A percentile compares a stretch with the other conserved stretches of the same genome.
These are phyloP conservation scores for Phorcus lineatus DNA, from an alignment of 2,888 invertebrate genomes.

Conservation along the genomic window DNA sequence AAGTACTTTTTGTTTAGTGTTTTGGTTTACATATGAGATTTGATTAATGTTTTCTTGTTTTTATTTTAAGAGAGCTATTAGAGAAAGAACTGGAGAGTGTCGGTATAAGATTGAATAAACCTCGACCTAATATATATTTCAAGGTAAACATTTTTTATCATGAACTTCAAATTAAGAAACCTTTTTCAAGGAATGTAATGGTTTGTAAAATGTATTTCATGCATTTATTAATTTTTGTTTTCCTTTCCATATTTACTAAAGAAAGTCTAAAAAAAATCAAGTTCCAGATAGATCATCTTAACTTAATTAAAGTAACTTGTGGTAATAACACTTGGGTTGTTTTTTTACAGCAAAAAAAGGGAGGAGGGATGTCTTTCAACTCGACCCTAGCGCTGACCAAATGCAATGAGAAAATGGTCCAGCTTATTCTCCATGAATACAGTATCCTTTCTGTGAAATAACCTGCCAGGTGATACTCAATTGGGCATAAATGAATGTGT, in stretches of 20 bases:
- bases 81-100: constrained; percentile 98
- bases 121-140: constrained; percentile 97
- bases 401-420: constrained; percentile 97
- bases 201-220: no score
- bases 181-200: no score
- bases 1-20: no score
- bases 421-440: constrained; percentile 98
- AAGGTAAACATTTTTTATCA: constrained; percentile 80
- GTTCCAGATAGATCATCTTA: no score
- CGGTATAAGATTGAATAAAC: constrained; percentile 95
- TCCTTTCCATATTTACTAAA: no score
- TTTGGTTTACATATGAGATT: no score
- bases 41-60: constrained; percentile 2
- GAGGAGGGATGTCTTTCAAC: constrained; percentile 97
- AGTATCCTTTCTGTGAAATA: constrained; percentile 81
- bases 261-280: no score
- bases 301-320: no score
- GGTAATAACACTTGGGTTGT: background rate
- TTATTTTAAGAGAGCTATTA: constrained; percentile 82
- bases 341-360: constrained; percentile 86
- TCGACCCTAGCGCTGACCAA: constrained; percentile 94
- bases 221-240: no score
- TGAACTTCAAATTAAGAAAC: no score
- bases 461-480: no score
- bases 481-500: no score